Base-by-base conservation (phyloP, 2,888 invertebrate species). In the Lampropteryx suffumata region DNA sequence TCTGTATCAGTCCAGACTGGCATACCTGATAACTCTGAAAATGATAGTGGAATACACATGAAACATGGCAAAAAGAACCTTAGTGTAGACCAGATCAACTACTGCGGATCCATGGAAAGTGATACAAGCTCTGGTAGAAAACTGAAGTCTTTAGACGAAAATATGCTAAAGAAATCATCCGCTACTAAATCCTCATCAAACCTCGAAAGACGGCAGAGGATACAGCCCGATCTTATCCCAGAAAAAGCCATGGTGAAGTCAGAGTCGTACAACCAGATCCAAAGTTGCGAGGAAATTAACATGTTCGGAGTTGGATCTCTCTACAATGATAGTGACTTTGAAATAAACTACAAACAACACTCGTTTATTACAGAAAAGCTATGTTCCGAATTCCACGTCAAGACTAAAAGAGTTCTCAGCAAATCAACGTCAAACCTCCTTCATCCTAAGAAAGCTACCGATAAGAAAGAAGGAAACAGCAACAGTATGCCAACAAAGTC, bases 331-430 rank as follows among this genome's bases (percentile, higher is more conserved):
- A 92, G 77, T 73, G 92, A 81, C 76, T 92, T 89, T 43, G 90
- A 90, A 82, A 88, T 90, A 6, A 89, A 89, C 64, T 89, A 76
- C 59, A 91, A 91, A 55, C 92, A 92, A 45, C 92, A 93, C 64
- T 94, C 94, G 0, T 94, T 91, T 59, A 94, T 94, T 30, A 94
- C 94, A 9, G 93, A 94, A 62, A 92, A 94, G 64, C 80, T 94
- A 21, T 94, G 93, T 76, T 92, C 93, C 2, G 94, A 94, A 75
- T 94, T 94, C 65, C 94, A 94, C 62, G 94, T 94, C 0, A 94
- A 94, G 79, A 94, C 94, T 4, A 93, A 94, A 66, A 87, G 92
- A 60, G 91, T 91, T 33, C 84, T 93, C 2, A 93, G 93, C 65
- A 93, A 93, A 71, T 93, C 93, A 2, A 93, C 93, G 0, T 92